Conservation (phyloP, 2,888 invertebrate genomes). For the Acronicta aceris region DNA sequence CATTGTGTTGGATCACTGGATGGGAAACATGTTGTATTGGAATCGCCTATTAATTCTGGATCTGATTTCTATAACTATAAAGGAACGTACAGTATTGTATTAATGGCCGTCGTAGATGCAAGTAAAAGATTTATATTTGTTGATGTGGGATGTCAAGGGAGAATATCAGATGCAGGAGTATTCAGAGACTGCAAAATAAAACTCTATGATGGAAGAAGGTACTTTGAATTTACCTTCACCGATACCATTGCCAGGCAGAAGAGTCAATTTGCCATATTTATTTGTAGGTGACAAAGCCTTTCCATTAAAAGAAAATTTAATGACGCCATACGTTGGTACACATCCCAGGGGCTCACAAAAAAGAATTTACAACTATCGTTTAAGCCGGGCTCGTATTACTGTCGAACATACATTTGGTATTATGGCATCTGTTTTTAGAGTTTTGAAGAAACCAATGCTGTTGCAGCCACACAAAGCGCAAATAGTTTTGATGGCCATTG, state of each 20-base stretch:
- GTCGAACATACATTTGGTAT: constrained; percentile 46
- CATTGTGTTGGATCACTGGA: constrained; percentile 13
- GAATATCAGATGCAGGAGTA: constrained; percentile 4
- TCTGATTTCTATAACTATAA: constrained; percentile 7
- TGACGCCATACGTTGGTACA: no score
- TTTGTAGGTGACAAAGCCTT: constrained; percentile 19
- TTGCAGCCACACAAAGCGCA: constrained; percentile 27
- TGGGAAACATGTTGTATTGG: constrained; percentile 13
- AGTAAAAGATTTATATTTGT: constrained; percentile 7
- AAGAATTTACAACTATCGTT: constrained; percentile 22
- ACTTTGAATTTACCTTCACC: no score
- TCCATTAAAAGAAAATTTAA: no score
- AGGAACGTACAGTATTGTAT: constrained; percentile 4
- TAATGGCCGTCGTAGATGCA: constrained; percentile 8
- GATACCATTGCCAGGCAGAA: constrained; percentile 2
- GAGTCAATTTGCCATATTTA: constrained; percentile 5
- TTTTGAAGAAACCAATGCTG: constrained; percentile 30
- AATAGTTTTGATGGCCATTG: constrained; percentile 20
- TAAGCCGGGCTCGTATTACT: constrained; percentile 30
- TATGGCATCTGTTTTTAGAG: constrained; percentile 26
- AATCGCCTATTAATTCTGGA: constrained; percentile 11
- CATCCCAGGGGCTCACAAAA: constrained; percentile 13
- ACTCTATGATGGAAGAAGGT: no score
- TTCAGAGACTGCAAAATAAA: no score
- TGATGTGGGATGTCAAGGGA: constrained; percentile 3